Percentiles rank a stretch among this genome's conserved stretches.
These are phyloP conservation scores for Probosciger aterrimus DNA, from an alignment of 2,113 vertebrate species.

Conservation along the genomic window DNA sequence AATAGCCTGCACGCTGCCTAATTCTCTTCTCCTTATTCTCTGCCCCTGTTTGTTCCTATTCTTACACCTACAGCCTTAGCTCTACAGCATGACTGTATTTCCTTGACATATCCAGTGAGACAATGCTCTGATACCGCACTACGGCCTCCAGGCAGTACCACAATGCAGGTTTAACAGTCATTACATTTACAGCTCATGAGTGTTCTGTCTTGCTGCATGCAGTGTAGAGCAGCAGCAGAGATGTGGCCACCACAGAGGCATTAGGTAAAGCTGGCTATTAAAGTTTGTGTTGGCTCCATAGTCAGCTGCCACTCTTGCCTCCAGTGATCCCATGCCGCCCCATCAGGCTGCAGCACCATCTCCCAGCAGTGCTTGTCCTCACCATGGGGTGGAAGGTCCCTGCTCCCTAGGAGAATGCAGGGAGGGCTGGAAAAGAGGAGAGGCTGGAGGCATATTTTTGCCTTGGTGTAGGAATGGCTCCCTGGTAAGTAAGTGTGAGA, in stretches of 20 bases:
- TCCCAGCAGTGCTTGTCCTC: not conserved
- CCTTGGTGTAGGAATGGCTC: fast-evolving
- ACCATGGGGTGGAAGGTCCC: not conserved
- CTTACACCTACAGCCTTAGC: not conserved
- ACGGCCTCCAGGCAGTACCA: not conserved
- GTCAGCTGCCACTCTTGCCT: fast-evolving
- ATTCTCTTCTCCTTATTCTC: not conserved
- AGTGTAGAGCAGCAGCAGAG: fast-evolving
- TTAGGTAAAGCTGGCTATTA: not conserved
- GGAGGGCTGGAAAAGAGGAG: not conserved
- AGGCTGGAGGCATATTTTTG: not conserved
- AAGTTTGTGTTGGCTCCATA: not conserved
- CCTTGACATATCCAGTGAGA: not conserved
- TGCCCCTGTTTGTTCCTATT: not conserved
- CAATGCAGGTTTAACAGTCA: not conserved
- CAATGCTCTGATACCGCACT: fast-evolving
- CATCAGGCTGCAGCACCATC: not conserved
- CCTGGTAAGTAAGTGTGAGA: not conserved
- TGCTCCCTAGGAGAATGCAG: not conserved
- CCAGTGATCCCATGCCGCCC: fast-evolving
- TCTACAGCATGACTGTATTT: not conserved
- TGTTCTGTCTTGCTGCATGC: not conserved
- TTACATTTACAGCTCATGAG: not conserved
- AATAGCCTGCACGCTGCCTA: not conserved
- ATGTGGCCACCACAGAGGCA: fast-evolving